Evolutionary conservation across 53 echinoderm and acorn worm species (phyloP), one percentile per base, ranked within the genome.

Genomic region (Apostichopus leukothele): DNA sequence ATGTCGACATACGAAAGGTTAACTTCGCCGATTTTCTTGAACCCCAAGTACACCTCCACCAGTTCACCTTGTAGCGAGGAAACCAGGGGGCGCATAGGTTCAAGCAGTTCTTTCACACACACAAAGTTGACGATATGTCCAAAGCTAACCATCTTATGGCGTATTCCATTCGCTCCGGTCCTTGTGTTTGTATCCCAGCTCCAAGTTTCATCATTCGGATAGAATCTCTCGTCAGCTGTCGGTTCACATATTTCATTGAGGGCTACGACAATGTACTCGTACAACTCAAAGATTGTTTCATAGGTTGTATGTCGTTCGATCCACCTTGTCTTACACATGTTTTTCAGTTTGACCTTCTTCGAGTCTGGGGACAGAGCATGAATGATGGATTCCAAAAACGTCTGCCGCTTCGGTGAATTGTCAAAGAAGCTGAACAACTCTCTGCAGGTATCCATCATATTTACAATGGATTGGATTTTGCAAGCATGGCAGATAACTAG

Each of bases 321-420:
- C 88, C 88, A 88, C 51, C 74, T 57, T 67, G 88, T 88, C 88
- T 73, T 75, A 63, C 88, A 88, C 71, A 88, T 73, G 63, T 88
- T 88, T 88, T 88, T 88, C 25, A 88, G 75, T 52, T 88, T 88
- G 76, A 53, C 23, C 88, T 88, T 88, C 88, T 75, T 88, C 14
- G 88, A 52, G 39, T 75, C 63, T 88, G 75, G 88, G 52, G 63
- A 87, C 73, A 25, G 25, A 25, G 25, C 25, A 25, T 25, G 25
- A 25, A 25, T 25, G 52, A 87, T 61, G 53, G 73, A 59, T 71
- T 87, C 88, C 18, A 87, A 87, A 73, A 87, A 74, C 88, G 18
- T 73, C 52, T 87, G 74, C 50, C 88, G 5, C 25, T 73, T 87
- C 19, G 74, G 88, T 25, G 25, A 25, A 25, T 25, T 25, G 25